Percentiles rank a stretch among this genome's conserved stretches.
These are phyloP conservation scores for Flexamia atlantica DNA, from an alignment of 2,888 invertebrate species.

Conservation along the genomic window DNA sequence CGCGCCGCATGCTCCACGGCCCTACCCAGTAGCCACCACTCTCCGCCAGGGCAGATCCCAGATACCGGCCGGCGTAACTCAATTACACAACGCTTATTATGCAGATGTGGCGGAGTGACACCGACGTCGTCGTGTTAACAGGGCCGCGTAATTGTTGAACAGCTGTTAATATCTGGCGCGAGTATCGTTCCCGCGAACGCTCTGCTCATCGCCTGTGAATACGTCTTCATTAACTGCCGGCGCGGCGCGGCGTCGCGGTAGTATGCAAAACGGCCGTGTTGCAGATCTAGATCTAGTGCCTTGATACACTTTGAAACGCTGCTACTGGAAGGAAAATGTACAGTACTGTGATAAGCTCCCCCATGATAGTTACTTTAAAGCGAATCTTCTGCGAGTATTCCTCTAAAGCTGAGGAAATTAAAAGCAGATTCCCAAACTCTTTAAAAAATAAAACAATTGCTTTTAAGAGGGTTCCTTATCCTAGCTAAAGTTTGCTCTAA, in stretches of 20 bases:
- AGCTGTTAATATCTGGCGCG: constrained; percentile 30
- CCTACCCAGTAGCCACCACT: background rate
- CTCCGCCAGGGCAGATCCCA: constrained; percentile 10
- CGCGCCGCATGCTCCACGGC: background rate
- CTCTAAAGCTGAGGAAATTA: too few relatives aligned
- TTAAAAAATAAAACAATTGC: too few relatives aligned
- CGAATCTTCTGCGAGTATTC: too few relatives aligned
- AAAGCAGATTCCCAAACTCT: too few relatives aligned
- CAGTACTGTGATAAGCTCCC: too few relatives aligned
- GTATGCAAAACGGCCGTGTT: background rate
- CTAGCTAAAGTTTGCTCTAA: too few relatives aligned
- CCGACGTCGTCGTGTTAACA: constrained; percentile 28
- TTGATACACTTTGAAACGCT: too few relatives aligned
- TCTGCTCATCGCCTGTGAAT: background rate
- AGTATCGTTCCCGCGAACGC: background rate
- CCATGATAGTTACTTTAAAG: too few relatives aligned
- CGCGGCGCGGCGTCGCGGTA: background rate
- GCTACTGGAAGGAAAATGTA: too few relatives aligned
- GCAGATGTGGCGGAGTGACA: constrained; percentile 19
- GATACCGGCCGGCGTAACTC: constrained; percentile 52
- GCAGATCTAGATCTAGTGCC: background rate
- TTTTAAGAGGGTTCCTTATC: too few relatives aligned
- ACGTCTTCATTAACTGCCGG: background rate
- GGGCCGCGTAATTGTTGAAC: constrained; percentile 20
- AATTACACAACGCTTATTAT: constrained; percentile 52